Percentiles rank a stretch among this genome's conserved stretches.
Conservation (phyloP, 1,140 invertebrate genomes). For the Penaeus chinensis region DNA sequence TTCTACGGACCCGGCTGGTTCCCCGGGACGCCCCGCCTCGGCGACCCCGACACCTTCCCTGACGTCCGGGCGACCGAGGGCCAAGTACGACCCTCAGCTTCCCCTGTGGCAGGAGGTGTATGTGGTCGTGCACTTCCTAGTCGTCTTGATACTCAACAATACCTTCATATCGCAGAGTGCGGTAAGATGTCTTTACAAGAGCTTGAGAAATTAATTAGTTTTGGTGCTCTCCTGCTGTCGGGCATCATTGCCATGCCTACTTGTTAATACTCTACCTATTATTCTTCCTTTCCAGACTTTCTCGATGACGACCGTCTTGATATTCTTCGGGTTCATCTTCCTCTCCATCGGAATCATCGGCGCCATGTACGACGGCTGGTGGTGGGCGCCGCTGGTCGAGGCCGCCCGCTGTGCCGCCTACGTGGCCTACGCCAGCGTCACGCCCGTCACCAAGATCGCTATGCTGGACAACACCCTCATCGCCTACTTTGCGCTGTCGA, state of each 20-base stretch:
- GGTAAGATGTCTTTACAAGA: not conserved
- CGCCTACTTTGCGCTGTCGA: constrained; percentile 42
- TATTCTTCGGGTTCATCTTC: constrained; percentile 39
- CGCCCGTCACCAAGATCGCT: not conserved
- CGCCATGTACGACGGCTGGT: constrained; percentile 54
- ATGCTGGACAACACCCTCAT: constrained; percentile 11
- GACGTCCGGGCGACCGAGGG: constrained; percentile 64
- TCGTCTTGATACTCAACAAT: constrained; percentile 69
- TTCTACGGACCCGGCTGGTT: constrained; percentile 63
- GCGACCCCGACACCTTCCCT: constrained; percentile 67
- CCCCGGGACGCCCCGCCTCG: constrained; percentile 67
- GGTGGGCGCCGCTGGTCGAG: constrained; percentile 56
- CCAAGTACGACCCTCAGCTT: constrained; percentile 78
- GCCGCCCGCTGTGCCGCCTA: constrained; percentile 40
- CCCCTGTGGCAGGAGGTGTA: constrained; percentile 79
- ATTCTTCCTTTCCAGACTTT: constrained; percentile 11
- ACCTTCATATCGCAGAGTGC: constrained; percentile 21
- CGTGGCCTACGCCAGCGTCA: constrained; percentile 47
- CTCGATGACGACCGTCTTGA: constrained; percentile 20
- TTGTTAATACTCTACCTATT: too few relatives aligned
- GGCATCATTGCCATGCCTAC: too few relatives aligned
- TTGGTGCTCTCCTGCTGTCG: too few relatives aligned
- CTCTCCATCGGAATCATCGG: constrained; percentile 43
- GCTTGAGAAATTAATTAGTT: too few relatives aligned
- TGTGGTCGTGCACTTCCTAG: constrained; percentile 77